Base-by-base conservation (phyloP, 2,888 invertebrate species). In the Cosmia trapezina region DNA sequence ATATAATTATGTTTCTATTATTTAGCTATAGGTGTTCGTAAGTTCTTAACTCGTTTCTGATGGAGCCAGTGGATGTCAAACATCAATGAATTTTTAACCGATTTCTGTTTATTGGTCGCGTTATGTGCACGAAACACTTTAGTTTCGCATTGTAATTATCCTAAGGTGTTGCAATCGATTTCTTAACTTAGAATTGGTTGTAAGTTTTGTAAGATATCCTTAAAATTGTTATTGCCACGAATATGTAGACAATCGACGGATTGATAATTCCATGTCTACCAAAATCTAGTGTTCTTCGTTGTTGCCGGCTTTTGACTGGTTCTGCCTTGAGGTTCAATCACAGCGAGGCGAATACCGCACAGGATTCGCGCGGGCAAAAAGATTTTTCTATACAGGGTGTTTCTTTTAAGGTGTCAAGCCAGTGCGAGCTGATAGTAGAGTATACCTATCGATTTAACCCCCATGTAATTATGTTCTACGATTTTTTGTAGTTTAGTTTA, bases 21-120 rank as follows among this genome's bases (percentile, higher is more conserved):
- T 45, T 28, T 62, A 53, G 45, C 1, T 73, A 59, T 59, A 17
- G 14, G 33, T 59, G 28, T 33, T 59, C 19, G n/a, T 59, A 22
- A 64, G n/a, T 37, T 64, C 64, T 28, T 54, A 76, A 64, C 70
- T 62, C 49, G 62, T 62, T 81, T 77, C 57, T 65, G 77, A 77
- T 81, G 64, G 63, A 60, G 45, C 51, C 78, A 81, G 68, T 59
- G 76, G 49, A 63, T 78, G 81, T 78, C 78, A 80, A 78, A 76
- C 41, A 80, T 56, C 22, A 51, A 76, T 70, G 1, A 37, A 9
- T 37, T 78, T 37, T 56, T 43, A 17, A 8, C 49, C 7, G 22
- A 28, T 43, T 51, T 49, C 12, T n/a, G 8, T 49, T 77, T 28
- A 69, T 37, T 57, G 56, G 4, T 49, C 12, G 19, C 33, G 49